Conservation (phyloP, 1,140 invertebrate genomes). For the Drosophila kanapiae region DNA sequence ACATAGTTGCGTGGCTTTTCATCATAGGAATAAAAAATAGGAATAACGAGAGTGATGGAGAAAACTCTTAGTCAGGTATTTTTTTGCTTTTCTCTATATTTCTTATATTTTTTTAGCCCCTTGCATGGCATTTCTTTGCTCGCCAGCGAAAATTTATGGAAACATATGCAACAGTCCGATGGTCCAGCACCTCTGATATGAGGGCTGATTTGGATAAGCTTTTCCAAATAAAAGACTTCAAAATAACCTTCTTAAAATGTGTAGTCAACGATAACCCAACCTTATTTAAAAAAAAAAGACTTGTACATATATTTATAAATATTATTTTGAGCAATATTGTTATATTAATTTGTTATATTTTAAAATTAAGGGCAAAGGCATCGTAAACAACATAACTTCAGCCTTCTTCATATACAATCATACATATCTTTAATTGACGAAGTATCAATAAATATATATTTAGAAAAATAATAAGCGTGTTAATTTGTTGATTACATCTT, state of each 20-base stretch:
- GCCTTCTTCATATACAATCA: too few species aligned
- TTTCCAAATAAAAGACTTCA: neutral
- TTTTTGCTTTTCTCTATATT: slow-evolving; percentile 5
- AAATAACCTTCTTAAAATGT: neutral
- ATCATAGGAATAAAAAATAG: slow-evolving; percentile 44
- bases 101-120: slow-evolving; percentile 3
- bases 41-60: slow-evolving; percentile 35
- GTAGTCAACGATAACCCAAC: neutral
- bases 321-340: too few species aligned
- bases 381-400: too few species aligned
- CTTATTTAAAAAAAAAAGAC: neutral
- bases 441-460: too few species aligned
- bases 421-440: too few species aligned
- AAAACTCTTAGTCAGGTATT: slow-evolving; percentile 45
- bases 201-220: neutral
- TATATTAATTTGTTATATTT: too few species aligned
- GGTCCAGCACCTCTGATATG: slow-evolving; percentile 36
- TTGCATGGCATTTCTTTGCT: slow-evolving; percentile 21
- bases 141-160: slow-evolving; percentile 10
- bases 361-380: too few species aligned
- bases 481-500: too few species aligned
- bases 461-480: too few species aligned
- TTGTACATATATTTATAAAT: neutral
- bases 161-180: slow-evolving; percentile 31
- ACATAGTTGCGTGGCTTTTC: slow-evolving; percentile 48